These are phyloP conservation scores for Sturmia bella DNA, from an alignment of 2,888 invertebrate genomes.

Conservation along the genomic window DNA sequence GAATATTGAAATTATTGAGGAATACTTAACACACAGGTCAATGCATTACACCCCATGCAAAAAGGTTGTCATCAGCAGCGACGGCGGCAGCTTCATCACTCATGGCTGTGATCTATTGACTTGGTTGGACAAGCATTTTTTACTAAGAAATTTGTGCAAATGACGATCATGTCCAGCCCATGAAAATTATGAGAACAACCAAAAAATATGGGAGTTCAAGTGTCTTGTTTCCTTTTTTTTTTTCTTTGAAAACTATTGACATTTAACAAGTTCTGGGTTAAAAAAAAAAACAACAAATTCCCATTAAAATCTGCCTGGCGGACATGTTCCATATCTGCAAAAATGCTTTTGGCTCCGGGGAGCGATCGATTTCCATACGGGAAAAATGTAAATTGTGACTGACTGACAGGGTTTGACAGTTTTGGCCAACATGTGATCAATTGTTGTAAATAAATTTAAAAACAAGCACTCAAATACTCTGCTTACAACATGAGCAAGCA, in stretches of 20 bases:
- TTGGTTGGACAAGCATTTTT: slow-evolving; percentile 41
- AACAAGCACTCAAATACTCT: slow-evolving; percentile 18
- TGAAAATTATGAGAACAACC: slow-evolving; percentile 36
- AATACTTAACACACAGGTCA: slow-evolving; percentile 61
- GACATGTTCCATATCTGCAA: slow-evolving; percentile 37
- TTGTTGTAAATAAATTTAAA: slow-evolving; percentile 48
- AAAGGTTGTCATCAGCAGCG: slow-evolving; percentile 61
- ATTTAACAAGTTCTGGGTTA: slow-evolving; percentile 31
- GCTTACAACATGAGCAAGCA: slow-evolving; percentile 7
- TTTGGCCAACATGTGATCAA: slow-evolving; percentile 67
- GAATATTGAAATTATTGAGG: slow-evolving; percentile 13
- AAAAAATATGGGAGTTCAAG: slow-evolving; percentile 21
- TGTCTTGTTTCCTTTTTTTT: no score
- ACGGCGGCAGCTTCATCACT: slow-evolving; percentile 1
- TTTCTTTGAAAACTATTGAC: slow-evolving; percentile 32
- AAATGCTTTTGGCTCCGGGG: background rate
- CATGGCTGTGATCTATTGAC: slow-evolving; percentile 20
- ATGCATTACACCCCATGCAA: slow-evolving; percentile 57
- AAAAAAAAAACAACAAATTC: slow-evolving; percentile 14
- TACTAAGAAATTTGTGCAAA: slow-evolving; percentile 42
- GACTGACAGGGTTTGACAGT: slow-evolving; percentile 61
- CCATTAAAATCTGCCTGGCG: slow-evolving; percentile 26
- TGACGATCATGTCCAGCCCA: slow-evolving; percentile 33
- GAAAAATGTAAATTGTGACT: slow-evolving; percentile 39
- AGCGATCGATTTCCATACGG: slow-evolving; percentile 30